A percentile compares a stretch with the other conserved stretches of the same genome.
Evolutionary conservation across 2,888 invertebrate species (phyloP).

Genomic region (Cecidostiba fungosa): DNA sequence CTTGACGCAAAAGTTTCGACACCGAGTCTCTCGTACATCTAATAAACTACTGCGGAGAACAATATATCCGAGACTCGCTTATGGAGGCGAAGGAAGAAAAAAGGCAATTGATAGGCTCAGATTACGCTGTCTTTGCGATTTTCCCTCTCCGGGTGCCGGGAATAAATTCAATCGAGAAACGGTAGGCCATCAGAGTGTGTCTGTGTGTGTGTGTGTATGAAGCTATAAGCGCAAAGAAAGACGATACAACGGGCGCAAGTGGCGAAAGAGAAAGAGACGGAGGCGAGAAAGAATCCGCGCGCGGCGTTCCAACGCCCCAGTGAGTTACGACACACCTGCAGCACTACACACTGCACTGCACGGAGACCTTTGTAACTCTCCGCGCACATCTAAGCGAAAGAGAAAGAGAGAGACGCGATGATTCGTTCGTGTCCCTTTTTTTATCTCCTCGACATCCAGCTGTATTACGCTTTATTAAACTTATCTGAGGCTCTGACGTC

Average conservation of each 20-base stretch:
- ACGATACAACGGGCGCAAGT: conserved; percentile 18
- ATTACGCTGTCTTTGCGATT: conserved; percentile 36
- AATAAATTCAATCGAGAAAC: conserved; percentile 38
- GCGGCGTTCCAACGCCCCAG: conserved; percentile 41
- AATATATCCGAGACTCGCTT: conserved; percentile 1
- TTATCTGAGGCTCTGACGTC: background rate
- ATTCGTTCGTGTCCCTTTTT: too few relatives aligned
- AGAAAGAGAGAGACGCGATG: too few relatives aligned
- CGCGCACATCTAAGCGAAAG: background rate
- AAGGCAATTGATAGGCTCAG: conserved; percentile 33
- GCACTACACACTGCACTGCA: too few relatives aligned
- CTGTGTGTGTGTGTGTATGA: background rate
- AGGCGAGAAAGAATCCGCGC: conserved; percentile 41
- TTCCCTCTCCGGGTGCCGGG: background rate
- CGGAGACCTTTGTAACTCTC: background rate
- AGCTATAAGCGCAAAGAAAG: conserved; percentile 37
- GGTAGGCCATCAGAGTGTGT: conserved; percentile 14
- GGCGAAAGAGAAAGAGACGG: background rate
- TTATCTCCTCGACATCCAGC: background rate
- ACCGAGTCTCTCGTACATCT: background rate
- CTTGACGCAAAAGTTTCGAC: background rate
- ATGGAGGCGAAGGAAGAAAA: background rate
- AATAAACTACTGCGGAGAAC: background rate
- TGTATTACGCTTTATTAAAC: conserved; percentile 2
- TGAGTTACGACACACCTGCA: conserved; percentile 61